Base-by-base conservation (phyloP, 2,113 vertebrate species). In the Cololabis saira region DNA sequence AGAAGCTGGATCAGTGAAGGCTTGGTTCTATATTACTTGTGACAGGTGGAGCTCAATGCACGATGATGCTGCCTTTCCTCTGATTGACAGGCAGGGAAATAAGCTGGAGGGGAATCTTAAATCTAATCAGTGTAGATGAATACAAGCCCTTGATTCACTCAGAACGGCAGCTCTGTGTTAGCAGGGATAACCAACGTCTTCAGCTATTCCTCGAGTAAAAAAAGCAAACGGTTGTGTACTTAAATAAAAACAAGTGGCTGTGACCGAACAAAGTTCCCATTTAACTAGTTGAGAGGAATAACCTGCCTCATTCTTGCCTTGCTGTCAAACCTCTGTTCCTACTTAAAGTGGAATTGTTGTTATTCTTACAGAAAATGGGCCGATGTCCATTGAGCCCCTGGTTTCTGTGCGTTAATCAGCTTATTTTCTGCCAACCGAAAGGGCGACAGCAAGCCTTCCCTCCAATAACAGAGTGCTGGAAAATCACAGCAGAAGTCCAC, bases 51-150 rank as follows among this genome's bases (percentile, higher is more conserved):
- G 60, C 45, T 64, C 53, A 19, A 42, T 65, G 21, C 42, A 22
- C 42, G 69, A 52, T 62, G 21, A 18, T 51, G 18, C 52, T 54
- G 51, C 56, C 42, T 53, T 64, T 50, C 16, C 19, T 47, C 24
- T 66, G 80, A 81, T 42, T 73, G 76, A 70, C 69, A 63, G 60
- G 14, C 56, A 13, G 44, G 27, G 67, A 61, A 74, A 9, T 69
- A 63, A 52, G 63, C 78, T 72, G 16, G 10, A 53, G 42, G 67
- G 67, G 13, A 71, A 63, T 65, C 58, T 71, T 75, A 12, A 48
- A 63, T 78, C 17, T 80, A 59, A 86, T 82, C 21, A 44, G 24
- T 60, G 70, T 49, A 48, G 78, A 66, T 18, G 27, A 74, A 70
- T 73, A 66, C 3, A 11, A 53, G 54, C 42, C 63, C 44, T 55